phyloP scores from a whole-genome alignment of 1,140 invertebrate species.

The Nylanderia fulva region DNA sequence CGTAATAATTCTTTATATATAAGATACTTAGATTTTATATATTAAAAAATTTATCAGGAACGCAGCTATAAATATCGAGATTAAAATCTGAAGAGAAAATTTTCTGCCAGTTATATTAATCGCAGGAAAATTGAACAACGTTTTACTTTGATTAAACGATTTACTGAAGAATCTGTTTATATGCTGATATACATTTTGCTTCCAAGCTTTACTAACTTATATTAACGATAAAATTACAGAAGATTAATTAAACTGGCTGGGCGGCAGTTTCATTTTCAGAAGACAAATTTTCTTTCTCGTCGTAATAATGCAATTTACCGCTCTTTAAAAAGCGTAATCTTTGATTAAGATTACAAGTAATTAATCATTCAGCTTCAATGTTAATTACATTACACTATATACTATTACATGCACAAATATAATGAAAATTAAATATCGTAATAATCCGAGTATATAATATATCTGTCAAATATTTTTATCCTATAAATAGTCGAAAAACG shows the following conservation, averaged over 20 bases:
- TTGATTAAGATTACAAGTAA: slow-evolving; percentile 7
- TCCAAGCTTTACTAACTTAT: slow-evolving; percentile 35
- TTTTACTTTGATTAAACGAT: slow-evolving; percentile 48
- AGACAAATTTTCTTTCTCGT: neutral
- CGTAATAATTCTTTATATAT: slow-evolving; percentile 19
- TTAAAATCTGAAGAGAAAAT: neutral
- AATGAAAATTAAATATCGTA: neutral
- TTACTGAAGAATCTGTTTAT: slow-evolving; percentile 19
- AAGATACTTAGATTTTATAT: slow-evolving; percentile 7
- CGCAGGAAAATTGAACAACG: neutral
- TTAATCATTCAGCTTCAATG: neutral
- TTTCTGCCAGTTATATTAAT: slow-evolving; percentile 1
- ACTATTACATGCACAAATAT: neutral
- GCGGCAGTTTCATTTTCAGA: neutral
- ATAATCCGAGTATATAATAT: neutral
- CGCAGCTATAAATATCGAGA: neutral
- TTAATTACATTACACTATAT: neutral
- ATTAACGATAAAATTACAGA: slow-evolving; percentile 44
- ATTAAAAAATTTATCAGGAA: neutral
- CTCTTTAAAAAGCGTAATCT: neutral
- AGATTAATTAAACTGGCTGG: slow-evolving; percentile 40
- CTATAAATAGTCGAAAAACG: neutral
- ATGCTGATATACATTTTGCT: slow-evolving; percentile 11
- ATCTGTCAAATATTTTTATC: neutral
- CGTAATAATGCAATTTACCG: slow-evolving; percentile 16